Conservation (phyloP, 1,140 invertebrate species). For the Heliconius eleuchia region DNA sequence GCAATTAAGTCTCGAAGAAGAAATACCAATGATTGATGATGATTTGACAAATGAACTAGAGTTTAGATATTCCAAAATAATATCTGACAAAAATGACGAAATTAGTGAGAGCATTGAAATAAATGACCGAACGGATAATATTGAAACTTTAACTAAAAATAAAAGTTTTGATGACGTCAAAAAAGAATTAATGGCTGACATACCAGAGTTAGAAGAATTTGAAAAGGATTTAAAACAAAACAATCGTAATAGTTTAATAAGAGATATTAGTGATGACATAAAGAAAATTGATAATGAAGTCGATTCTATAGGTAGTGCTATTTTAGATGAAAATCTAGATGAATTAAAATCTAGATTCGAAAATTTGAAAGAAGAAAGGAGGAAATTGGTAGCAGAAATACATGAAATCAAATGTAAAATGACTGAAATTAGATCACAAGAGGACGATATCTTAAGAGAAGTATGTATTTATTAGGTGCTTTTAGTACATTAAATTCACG, state of each 20-base stretch:
- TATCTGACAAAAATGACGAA: constrained; percentile 56
- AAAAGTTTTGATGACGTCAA: constrained; percentile 78
- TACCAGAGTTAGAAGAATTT: constrained; percentile 78
- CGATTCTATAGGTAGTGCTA: constrained; percentile 66
- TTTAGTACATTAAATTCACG: background rate
- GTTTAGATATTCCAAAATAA: constrained; percentile 73
- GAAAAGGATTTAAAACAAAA: constrained; percentile 73
- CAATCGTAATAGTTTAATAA: constrained; percentile 69
- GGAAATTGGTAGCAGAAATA: constrained; percentile 81
- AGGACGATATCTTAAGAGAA: constrained; percentile 91
- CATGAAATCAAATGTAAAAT: constrained; percentile 88
- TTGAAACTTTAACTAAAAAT: constrained; percentile 54
- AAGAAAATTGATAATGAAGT: constrained; percentile 66
- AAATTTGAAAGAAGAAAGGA: constrained; percentile 82
- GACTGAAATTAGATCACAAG: constrained; percentile 89
- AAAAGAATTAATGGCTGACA: constrained; percentile 78
- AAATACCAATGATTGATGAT: constrained; percentile 81
- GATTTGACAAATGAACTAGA: constrained; percentile 75
- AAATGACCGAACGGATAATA: background rate
- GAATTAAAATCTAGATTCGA: constrained; percentile 77
- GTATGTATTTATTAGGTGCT: constrained; percentile 74
- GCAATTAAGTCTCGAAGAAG: constrained; percentile 78
- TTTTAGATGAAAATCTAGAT: constrained; percentile 69
- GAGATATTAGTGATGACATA: constrained; percentile 64
- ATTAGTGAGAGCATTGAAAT: constrained; percentile 21